phyloP scores from a whole-genome alignment of 2,888 invertebrate species.

The Embidobia sp. region DNA sequence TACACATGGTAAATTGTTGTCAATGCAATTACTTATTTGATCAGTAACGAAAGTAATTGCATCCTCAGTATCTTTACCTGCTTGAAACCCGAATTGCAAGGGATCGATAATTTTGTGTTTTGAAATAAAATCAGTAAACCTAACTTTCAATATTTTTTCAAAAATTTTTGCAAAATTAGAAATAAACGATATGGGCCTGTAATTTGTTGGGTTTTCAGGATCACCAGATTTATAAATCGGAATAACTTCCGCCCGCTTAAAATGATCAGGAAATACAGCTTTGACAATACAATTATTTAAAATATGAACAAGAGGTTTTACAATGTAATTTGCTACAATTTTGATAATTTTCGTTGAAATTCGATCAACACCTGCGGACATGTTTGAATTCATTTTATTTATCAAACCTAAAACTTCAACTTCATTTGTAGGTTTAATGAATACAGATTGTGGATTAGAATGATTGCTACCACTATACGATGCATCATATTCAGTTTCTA shows the following conservation, averaged over 20 bases:
- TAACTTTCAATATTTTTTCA: background rate
- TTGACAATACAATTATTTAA: background rate
- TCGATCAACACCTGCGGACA: background rate
- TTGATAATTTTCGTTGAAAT: background rate
- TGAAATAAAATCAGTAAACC: background rate
- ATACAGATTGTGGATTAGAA: background rate
- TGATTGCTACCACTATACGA: background rate
- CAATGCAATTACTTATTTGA: background rate
- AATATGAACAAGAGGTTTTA: background rate
- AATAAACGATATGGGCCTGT: constrained; percentile 8
- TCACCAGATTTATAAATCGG: constrained; percentile 9
- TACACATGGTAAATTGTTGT: too few species aligned
- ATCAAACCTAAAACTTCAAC: too few species aligned
- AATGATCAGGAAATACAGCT: background rate
- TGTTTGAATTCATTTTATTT: too few species aligned
- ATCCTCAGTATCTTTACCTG: background rate
- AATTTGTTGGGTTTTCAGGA: background rate
- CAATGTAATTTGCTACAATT: background rate
- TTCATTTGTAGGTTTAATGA: background rate
- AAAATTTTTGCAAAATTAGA: too few species aligned
- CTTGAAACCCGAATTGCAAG: constrained; percentile 1
- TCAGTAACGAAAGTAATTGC: too few species aligned
- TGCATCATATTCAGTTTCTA: background rate
- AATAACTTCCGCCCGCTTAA: constrained; percentile 8
- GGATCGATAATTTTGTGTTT: background rate